These are phyloP conservation scores for Manacus vitellinus DNA, from an alignment of 2,113 vertebrate species.

Conservation along the genomic window DNA sequence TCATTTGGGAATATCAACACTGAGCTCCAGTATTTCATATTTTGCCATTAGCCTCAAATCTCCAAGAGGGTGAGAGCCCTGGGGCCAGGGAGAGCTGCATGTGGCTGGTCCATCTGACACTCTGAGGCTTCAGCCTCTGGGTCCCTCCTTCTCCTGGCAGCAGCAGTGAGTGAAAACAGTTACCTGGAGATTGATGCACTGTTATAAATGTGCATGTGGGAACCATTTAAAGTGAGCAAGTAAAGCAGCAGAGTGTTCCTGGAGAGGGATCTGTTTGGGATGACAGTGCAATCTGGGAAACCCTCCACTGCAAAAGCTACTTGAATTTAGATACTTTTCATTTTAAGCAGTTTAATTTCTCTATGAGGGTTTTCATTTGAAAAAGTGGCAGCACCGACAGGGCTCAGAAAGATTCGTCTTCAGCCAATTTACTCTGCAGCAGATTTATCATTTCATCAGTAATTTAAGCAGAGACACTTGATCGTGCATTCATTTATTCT, in stretches of 20 bases:
- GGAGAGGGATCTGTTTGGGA: background rate
- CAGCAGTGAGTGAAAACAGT: background rate
- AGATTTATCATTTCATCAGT: slow-evolving; percentile 50
- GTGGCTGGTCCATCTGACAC: background rate
- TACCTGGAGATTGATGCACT: background rate
- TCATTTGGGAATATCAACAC: background rate
- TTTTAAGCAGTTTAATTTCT: slow-evolving; percentile 46
- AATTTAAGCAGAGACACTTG: slow-evolving; percentile 44
- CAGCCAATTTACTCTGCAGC: slow-evolving; percentile 37
- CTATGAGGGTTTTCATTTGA: slow-evolving; percentile 41
- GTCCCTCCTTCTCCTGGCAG: background rate
- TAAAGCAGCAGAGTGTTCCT: background rate
- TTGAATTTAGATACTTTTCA: background rate
- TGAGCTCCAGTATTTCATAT: background rate
- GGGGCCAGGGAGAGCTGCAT: background rate
- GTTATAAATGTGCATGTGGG: background rate
- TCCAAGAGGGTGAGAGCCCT: background rate
- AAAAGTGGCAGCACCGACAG: background rate
- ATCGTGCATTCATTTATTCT: background rate
- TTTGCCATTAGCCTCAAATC: background rate
- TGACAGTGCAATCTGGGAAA: background rate
- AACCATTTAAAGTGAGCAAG: background rate
- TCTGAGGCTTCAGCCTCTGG: background rate
- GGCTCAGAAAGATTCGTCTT: background rate
- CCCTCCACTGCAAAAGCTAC: background rate